phyloP scores from a whole-genome alignment of 1,140 invertebrate species.

The Atta texana region DNA sequence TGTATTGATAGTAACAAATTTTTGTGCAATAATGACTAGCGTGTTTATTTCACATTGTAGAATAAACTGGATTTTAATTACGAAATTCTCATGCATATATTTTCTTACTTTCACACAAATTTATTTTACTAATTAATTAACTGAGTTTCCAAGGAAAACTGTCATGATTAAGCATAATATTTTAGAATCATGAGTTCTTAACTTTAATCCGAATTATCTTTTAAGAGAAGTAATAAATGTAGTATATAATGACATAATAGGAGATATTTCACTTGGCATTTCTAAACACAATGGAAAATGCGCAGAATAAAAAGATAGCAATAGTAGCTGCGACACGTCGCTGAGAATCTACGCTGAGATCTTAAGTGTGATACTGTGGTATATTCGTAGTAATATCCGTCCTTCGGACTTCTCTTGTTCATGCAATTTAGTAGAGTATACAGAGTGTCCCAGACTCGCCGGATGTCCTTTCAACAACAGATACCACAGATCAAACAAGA shows the following conservation, averaged over 20 bases:
- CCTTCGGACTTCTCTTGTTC: constrained; percentile 53
- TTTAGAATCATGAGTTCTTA: constrained; percentile 35
- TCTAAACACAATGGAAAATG: constrained; percentile 29
- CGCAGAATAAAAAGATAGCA: neutral
- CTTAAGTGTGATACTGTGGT: constrained; percentile 21
- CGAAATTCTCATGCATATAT: neutral
- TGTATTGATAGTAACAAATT: neutral
- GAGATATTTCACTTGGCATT: constrained; percentile 21
- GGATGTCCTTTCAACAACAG: constrained; percentile 58
- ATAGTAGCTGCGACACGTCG: neutral
- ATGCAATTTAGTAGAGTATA: constrained; percentile 67
- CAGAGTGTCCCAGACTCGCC: constrained; percentile 37
- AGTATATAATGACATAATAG: neutral
- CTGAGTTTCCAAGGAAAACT: constrained; percentile 9
- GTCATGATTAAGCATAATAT: constrained; percentile 10
- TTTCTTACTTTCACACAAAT: neutral
- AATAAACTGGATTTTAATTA: constrained; percentile 44
- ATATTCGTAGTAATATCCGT: constrained; percentile 53
- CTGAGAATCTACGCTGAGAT: constrained; percentile 16
- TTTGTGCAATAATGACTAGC: neutral
- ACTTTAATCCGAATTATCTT: constrained; percentile 32
- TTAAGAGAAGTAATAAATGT: neutral
- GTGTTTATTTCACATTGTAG: too few species aligned
- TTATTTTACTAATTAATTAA: constrained; percentile 38
- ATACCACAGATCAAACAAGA: constrained; percentile 56